These are phyloP conservation scores for Apotomis betuletana DNA, from an alignment of 2,888 invertebrate species.

Conservation along the genomic window DNA sequence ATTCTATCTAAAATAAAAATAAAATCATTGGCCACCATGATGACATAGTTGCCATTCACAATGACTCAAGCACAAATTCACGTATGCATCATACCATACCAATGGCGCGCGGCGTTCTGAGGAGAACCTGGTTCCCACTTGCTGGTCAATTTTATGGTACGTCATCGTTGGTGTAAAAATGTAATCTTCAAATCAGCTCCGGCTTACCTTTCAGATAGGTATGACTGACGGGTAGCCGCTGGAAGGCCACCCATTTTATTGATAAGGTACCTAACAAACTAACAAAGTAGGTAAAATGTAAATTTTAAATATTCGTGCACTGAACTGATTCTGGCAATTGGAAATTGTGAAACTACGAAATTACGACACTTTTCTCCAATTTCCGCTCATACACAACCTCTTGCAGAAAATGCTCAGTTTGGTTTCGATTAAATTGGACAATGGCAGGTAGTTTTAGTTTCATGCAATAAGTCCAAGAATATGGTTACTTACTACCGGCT, in stretches of 20 bases:
- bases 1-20: not conserved
- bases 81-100: not conserved
- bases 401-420: slow-evolving; percentile 5
- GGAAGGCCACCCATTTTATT: too few species aligned
- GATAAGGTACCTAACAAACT: too few species aligned
- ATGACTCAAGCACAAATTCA: not conserved
- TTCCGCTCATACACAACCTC: not conserved
- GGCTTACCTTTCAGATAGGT: too few species aligned
- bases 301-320: too few species aligned
- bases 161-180: too few species aligned
- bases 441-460: not conserved
- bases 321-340: not conserved
- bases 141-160: too few species aligned
- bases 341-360: slow-evolving; percentile 5
- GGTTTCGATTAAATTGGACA: not conserved
- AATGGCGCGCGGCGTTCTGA: not conserved
- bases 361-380: slow-evolving; percentile 16
- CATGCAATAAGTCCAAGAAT: too few species aligned
- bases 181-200: too few species aligned
- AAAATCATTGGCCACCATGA: not conserved
- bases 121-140: too few species aligned
- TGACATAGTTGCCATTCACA: not conserved
- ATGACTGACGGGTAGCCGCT: too few species aligned
- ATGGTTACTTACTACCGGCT: too few species aligned
- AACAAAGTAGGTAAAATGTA: too few species aligned